Evolutionary conservation across 2,113 vertebrate species (phyloP), one percentile per base, ranked within the genome.

Genomic region (Myrmophylax atrothorax): DNA sequence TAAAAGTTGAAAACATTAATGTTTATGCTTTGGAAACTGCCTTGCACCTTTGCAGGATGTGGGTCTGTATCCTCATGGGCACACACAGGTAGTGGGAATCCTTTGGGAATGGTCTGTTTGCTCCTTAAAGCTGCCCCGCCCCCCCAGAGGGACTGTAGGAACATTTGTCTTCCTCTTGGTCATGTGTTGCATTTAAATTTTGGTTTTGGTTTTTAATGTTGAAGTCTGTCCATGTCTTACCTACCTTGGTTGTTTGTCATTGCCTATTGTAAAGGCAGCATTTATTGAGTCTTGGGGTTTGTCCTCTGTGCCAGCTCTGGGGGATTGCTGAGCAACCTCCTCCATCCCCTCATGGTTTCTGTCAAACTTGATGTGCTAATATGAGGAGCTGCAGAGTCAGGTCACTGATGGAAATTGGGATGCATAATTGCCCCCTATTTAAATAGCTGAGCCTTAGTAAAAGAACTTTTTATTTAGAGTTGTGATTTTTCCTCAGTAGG

Each of bases 401-500:
- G 29, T 76, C 7, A 3, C 62, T 72, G 42, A 64, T 29, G 47
- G 70, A 83, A 72, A 68, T 35, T 23, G 35, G 63, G 52, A 33
- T 53, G 40, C 14, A 5, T 77, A 60, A 77, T 52, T 77, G 37
- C n/a, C 59, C 56, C 28, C 28, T 62, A 3, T 35, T 68, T 68
- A 50, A 76, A 53, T 2, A 79, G 24, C 35, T 29, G 24, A 37
- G 42, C 37, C 17, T 75, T 62, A 67, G 35, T 23, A 38, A 55
- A 79, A 90, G 6, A 19, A 42, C 22, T 68, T 49, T 47, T 78
- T 42, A 58, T 63, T 72, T 42, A 6, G 10, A 58, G 53, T 47
- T 91, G 46, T 64, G 87, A 46, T 68, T 91, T 93, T 89, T 92
- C 44, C 14, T 55, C 67, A 76, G 90, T 64, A 55, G 66, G 49